phyloP scores from a whole-genome alignment of 2,888 invertebrate genomes.

The Acheta domesticus region DNA sequence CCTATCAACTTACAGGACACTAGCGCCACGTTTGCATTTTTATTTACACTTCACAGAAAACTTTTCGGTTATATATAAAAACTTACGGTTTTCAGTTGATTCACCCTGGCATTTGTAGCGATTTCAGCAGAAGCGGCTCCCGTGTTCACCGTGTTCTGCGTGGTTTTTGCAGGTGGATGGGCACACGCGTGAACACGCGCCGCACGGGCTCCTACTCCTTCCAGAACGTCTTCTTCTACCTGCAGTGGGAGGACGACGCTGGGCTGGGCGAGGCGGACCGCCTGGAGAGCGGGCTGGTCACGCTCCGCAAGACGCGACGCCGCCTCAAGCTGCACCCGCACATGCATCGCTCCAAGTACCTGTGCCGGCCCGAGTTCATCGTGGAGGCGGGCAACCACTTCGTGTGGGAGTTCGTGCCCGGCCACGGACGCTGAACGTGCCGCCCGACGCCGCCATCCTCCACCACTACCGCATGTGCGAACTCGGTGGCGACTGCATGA shows the following conservation, averaged over 20 bases:
- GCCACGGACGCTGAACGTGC: slow-evolving; percentile 75
- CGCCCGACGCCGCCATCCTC: slow-evolving; percentile 75
- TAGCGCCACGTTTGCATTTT: no score
- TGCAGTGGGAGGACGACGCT: slow-evolving; percentile 72
- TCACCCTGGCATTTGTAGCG: no score
- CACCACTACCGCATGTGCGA: slow-evolving; percentile 82
- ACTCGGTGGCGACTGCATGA: slow-evolving; percentile 87
- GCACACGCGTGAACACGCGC: slow-evolving; percentile 58
- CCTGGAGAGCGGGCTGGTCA: slow-evolving; percentile 59
- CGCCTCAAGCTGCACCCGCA: slow-evolving; percentile 82
- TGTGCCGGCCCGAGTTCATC: slow-evolving; percentile 76
- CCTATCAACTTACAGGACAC: no score
- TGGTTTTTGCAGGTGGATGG: slow-evolving; percentile 56
- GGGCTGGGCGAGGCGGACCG: slow-evolving; percentile 45
- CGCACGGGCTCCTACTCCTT: slow-evolving; percentile 81
- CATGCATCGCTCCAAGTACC: slow-evolving; percentile 88
- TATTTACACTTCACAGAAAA: no score
- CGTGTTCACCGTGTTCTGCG: no score
- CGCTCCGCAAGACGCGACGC: slow-evolving; percentile 74
- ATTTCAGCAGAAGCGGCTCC: no score
- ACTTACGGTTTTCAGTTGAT: no score
- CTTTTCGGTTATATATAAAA: no score
- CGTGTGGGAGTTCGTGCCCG: slow-evolving; percentile 86
- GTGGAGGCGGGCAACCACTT: slow-evolving; percentile 92
- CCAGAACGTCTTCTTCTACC: slow-evolving; percentile 80